These are phyloP conservation scores for Leucoraja erinaceus DNA, from an alignment of 2,113 vertebrate genomes.

Conservation along the genomic window DNA sequence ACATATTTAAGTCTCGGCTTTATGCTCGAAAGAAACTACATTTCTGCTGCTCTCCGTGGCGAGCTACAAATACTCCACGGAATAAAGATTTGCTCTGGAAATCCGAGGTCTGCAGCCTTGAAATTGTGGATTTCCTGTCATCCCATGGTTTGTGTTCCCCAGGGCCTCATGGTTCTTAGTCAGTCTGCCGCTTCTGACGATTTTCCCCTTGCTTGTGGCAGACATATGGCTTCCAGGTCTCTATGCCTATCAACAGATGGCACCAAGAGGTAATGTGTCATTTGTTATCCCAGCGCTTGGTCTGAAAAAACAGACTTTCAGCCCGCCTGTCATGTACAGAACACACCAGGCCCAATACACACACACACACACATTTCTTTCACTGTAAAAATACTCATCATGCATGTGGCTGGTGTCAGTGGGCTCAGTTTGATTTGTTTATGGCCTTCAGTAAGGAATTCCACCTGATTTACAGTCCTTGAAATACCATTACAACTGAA, in stretches of 20 bases:
- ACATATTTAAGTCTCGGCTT: neutral
- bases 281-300: neutral
- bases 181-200: slow-evolving; percentile 16
- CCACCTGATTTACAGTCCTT: neutral
- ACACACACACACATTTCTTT: neutral
- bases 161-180: slow-evolving; percentile 21
- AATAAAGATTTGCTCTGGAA: slow-evolving; percentile 31
- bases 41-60: neutral
- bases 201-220: neutral
- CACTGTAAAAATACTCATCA: neutral
- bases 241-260: slow-evolving; percentile 29
- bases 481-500: neutral
- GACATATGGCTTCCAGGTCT: slow-evolving; percentile 20
- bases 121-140: slow-evolving; percentile 35
- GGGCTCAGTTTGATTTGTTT: neutral
- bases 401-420: neutral
- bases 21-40: neutral
- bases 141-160: slow-evolving; percentile 11
- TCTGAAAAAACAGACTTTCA: neutral
- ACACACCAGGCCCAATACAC: neutral
- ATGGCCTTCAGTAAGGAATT: neutral
- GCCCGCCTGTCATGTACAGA: neutral
- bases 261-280: neutral
- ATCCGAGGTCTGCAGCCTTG: slow-evolving; percentile 26
- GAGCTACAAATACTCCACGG: neutral